Evolutionary conservation across 2,113 vertebrate species (phyloP), one percentile per base, ranked within the genome.

Genomic region (Hemibagrus wyckioides): DNA sequence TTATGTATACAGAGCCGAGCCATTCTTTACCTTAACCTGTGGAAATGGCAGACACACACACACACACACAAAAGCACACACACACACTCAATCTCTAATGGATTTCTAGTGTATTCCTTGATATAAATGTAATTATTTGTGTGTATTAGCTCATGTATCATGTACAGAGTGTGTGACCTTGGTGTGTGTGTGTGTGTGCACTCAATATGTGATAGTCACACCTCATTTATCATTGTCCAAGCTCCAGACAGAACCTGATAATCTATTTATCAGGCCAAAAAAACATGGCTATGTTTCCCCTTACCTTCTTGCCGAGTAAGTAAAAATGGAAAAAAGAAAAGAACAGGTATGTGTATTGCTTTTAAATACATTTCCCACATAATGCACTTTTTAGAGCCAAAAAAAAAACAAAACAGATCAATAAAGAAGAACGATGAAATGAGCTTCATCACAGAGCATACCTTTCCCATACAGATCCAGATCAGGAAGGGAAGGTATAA

Each of bases 201-300:
- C 44, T 65, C 65, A 50, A 65, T 90, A 86, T 81, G 80, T 82
- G 93, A 92, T 93, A 92, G 92, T 91, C 83, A 87, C 82, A 80
- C 21, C 50, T 89, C 92, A 95, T 95, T 93, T 92, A 94, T 95
- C 95, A 94, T 90, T 95, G 93, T 95, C 93, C 92, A 28, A 79
- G 87, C 89, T 61, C 88, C 91, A 89, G 92, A 61, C 85, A 91
- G 91, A 90, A 89, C 81, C 90, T 85, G 91, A 89, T 94, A 93
- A 95, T 95, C 93, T 94, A 92, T 94, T 94, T 92, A 91, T 93
- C 90, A 88, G 69, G 67, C 82, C 79, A 89, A 89, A 92, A 91
- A 92, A 90, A 85, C 90, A 87, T 88, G 33, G 91, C 85, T 92
- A 87, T 93, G 93, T 94, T 92, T 92, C 88, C 41, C 75, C 59